Conservation (phyloP, 2,797 vertebrate species). For the Linurgus olivaceus region DNA sequence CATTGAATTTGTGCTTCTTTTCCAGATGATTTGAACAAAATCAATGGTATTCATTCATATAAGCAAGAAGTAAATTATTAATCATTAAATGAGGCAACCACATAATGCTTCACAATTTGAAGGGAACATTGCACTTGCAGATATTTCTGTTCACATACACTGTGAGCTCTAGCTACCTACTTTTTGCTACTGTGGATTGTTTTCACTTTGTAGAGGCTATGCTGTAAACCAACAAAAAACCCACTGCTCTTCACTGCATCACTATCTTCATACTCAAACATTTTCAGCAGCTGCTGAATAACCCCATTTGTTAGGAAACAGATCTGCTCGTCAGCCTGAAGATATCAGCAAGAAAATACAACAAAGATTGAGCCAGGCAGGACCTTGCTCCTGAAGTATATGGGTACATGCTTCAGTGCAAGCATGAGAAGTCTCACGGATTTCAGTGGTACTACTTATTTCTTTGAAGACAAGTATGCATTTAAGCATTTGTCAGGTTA, state of each 20-base stretch:
- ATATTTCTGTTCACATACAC: background rate
- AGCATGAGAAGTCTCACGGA: background rate
- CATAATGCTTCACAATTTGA: conserved; percentile 18
- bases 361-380: background rate
- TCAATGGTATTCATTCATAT: background rate
- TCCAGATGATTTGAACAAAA: conserved; percentile 9
- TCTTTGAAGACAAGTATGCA: background rate
- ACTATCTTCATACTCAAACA: background rate
- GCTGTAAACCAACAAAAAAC: background rate
- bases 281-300: background rate
- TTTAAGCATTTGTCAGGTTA: background rate
- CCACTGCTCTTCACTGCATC: background rate
- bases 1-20: background rate
- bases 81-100: background rate
- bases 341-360: background rate
- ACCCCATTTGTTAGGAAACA: background rate
- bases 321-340: background rate
- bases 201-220: background rate
- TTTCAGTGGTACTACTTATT: background rate
- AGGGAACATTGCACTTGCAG: conserved; percentile 30
- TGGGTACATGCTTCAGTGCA: background rate
- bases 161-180: background rate
- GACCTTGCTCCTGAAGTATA: background rate
- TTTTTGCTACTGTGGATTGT: background rate
- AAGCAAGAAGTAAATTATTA: background rate